phyloP scores from a whole-genome alignment of 2,113 vertebrate species.

The Calidris pugnax region DNA sequence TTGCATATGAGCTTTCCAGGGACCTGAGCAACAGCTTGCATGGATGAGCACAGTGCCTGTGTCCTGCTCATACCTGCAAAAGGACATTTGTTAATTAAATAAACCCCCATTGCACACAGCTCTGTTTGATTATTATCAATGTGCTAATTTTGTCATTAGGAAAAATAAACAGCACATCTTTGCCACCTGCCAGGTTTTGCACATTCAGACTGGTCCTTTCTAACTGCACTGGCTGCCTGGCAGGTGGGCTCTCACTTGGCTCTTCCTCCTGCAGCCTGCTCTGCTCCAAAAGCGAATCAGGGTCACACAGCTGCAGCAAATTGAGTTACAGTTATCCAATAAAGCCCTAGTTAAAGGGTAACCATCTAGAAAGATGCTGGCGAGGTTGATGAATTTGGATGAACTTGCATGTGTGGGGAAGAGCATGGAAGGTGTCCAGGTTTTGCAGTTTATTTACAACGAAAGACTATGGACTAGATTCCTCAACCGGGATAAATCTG shows the following conservation, averaged over 20 bases:
- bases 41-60: not conserved
- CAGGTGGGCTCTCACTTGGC: constrained; percentile 38
- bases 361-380: constrained; percentile 61
- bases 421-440: not conserved
- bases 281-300: not conserved
- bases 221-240: not conserved
- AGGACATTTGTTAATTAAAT: constrained; percentile 54
- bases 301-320: constrained; percentile 59
- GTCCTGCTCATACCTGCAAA: constrained; percentile 18
- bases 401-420: not conserved
- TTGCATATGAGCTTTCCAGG: not conserved
- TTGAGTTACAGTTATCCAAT: constrained; percentile 51
- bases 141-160: constrained; percentile 55
- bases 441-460: not conserved
- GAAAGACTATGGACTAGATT: not conserved
- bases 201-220: not conserved
- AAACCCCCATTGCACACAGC: not conserved
- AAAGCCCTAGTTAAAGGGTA: constrained; percentile 59
- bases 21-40: not conserved
- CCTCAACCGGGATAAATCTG: not conserved
- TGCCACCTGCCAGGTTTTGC: constrained; percentile 29
- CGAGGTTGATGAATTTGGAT: constrained; percentile 32
- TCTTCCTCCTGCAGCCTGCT: not conserved
- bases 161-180: constrained; percentile 29
- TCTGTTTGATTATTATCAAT: constrained; percentile 33